Percentiles rank a stretch among this genome's conserved stretches.
Conservation (phyloP, 1,140 invertebrate species). For the Sitobion miscanthi region DNA sequence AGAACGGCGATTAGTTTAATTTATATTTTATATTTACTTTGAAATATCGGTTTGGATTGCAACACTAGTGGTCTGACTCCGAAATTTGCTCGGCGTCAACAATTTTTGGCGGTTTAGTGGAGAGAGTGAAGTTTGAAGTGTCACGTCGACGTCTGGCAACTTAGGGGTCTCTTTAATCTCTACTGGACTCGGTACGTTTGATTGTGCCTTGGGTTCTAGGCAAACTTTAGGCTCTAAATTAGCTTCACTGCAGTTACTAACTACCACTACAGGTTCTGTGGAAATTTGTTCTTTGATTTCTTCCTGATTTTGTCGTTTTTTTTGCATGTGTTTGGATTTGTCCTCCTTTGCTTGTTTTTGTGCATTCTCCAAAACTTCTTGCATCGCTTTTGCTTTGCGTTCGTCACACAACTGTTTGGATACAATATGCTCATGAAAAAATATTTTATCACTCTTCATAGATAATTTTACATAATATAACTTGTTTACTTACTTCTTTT, state of each 20-base stretch:
- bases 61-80: conserved; percentile 31
- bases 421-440: background rate
- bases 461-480: background rate
- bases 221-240: background rate
- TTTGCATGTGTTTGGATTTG: conserved; percentile 61
- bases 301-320: conserved; percentile 42
- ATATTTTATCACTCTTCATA: background rate
- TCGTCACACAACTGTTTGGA: conserved; percentile 66
- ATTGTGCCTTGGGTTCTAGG: background rate
- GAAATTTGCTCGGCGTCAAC: conserved; percentile 47
- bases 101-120: conserved; percentile 17
- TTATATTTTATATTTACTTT: conserved; percentile 21
- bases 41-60: conserved; percentile 34
- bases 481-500: conserved; percentile 62
- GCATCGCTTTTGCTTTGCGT: conserved; percentile 68
- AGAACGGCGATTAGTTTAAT: background rate
- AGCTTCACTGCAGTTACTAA: background rate
- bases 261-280: background rate
- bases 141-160: conserved; percentile 24
- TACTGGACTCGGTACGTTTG: background rate
- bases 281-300: conserved; percentile 22
- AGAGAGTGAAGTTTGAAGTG: conserved; percentile 32
- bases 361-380: conserved; percentile 69
- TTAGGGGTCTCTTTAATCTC: background rate
- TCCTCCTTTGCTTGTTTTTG: conserved; percentile 68